Percentiles rank a stretch among this genome's conserved stretches.
Evolutionary conservation across 2,113 vertebrate genomes (phyloP).

Genomic region (Dicentrarchus labrax): DNA sequence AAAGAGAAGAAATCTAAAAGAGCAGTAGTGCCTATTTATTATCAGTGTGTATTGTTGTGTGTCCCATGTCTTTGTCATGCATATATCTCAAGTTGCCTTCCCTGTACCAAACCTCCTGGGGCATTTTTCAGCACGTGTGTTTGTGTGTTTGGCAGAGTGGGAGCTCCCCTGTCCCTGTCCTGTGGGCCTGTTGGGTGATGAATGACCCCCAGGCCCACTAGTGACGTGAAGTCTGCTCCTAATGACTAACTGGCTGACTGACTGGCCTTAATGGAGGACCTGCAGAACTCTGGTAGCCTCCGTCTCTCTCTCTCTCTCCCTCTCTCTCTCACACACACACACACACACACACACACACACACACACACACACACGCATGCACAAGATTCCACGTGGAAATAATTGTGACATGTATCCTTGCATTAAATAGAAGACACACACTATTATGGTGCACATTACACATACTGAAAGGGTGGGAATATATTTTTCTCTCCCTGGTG

Average conservation of each 20-base stretch:
- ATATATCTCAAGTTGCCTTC: constrained; percentile 37
- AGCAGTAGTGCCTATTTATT: constrained; percentile 3
- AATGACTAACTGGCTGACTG: constrained; percentile 69
- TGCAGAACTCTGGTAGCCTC: constrained; percentile 25
- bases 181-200: constrained; percentile 60
- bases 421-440: constrained; percentile 39
- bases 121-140: constrained; percentile 14
- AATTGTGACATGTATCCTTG: constrained; percentile 51
- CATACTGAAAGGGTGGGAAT: constrained; percentile 36
- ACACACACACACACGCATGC: neutral
- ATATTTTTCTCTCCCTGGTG: constrained; percentile 36
- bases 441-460: constrained; percentile 30
- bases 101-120: constrained; percentile 20
- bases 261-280: constrained; percentile 53
- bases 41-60: neutral
- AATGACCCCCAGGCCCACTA: constrained; percentile 54
- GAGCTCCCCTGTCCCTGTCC: constrained; percentile 50
- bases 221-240: constrained; percentile 66
- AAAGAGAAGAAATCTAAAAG: neutral
- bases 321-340: neutral
- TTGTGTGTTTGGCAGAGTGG: constrained; percentile 37
- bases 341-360: constrained; percentile 22
- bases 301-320: too few species aligned
- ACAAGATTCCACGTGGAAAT: constrained; percentile 16
- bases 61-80: constrained; percentile 5